Conservation (phyloP, 2,797 vertebrate genomes). For the Phyllotis vaccarum region DNA sequence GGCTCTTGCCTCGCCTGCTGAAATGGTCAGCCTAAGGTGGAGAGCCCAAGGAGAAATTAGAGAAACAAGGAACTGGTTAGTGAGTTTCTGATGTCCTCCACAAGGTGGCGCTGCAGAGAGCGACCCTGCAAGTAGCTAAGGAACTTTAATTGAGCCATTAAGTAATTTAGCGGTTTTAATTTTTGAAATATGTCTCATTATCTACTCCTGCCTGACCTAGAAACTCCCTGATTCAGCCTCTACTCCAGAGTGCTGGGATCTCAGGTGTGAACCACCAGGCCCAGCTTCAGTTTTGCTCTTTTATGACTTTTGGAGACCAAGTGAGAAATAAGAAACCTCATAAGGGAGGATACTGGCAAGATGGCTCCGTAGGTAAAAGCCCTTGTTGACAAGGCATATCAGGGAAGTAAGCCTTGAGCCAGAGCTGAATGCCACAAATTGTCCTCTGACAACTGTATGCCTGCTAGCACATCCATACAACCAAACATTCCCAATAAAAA, state of each 20-base stretch:
- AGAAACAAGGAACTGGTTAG: background rate
- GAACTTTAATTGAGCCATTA: background rate
- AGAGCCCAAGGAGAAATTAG: background rate
- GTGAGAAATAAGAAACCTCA: conserved; percentile 12
- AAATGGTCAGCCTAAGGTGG: conserved; percentile 93
- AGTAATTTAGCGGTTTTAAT: background rate
- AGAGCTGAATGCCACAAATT: background rate
- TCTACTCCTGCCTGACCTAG: background rate
- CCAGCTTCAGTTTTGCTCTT: background rate
- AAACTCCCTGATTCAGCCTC: background rate
- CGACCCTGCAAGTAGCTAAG: too few species aligned
- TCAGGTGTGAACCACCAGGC: too few species aligned
- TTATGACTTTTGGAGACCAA: background rate
- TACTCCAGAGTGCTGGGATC: background rate
- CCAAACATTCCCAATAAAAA: background rate
- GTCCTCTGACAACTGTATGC: background rate
- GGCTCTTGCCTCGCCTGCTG: conserved; percentile 91
- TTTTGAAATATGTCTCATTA: background rate
- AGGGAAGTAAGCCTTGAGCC: background rate
- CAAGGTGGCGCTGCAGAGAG: background rate
- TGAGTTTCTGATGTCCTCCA: background rate
- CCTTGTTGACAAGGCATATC: background rate
- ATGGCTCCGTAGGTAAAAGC: background rate
- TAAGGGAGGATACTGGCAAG: background rate
- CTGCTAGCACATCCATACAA: background rate